phyloP scores from a whole-genome alignment of 2,888 invertebrate species.

The Plebejus anna region DNA sequence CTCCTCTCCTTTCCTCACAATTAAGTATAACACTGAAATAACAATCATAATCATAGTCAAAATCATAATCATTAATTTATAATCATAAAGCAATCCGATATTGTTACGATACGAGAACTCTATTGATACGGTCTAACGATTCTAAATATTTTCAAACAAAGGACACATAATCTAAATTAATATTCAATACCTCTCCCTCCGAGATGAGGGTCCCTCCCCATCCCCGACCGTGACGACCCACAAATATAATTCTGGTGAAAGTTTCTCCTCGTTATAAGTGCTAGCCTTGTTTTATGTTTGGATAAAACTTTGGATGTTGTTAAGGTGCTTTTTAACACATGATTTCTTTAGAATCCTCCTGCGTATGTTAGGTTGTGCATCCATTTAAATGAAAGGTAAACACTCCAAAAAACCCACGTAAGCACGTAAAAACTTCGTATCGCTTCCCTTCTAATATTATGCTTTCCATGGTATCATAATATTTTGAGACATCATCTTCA shows the following conservation, averaged over 20 bases:
- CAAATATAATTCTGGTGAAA: slow-evolving; percentile 80
- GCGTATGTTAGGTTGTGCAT: background rate
- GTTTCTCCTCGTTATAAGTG: slow-evolving; percentile 68
- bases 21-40: background rate
- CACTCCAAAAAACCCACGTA: no score
- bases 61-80: no score
- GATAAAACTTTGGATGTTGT: slow-evolving; percentile 35
- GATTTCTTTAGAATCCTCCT: background rate
- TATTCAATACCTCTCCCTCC: slow-evolving; percentile 47
- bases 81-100: background rate
- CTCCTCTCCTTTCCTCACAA: background rate
- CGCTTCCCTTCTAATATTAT: no score
- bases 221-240: slow-evolving; percentile 76
- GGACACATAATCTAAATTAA: slow-evolving; percentile 34
- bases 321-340: slow-evolving; percentile 11
- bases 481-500: no score
- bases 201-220: slow-evolving; percentile 68
- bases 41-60: background rate
- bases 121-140: slow-evolving; percentile 17
- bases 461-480: no score
- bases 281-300: slow-evolving; percentile 47
- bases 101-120: background rate
- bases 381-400: no score
- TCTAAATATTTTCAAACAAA: slow-evolving; percentile 25
- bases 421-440: no score